These are phyloP conservation scores for Unio delphinus DNA, from an alignment of 2,888 invertebrate species.

Conservation along the genomic window DNA sequence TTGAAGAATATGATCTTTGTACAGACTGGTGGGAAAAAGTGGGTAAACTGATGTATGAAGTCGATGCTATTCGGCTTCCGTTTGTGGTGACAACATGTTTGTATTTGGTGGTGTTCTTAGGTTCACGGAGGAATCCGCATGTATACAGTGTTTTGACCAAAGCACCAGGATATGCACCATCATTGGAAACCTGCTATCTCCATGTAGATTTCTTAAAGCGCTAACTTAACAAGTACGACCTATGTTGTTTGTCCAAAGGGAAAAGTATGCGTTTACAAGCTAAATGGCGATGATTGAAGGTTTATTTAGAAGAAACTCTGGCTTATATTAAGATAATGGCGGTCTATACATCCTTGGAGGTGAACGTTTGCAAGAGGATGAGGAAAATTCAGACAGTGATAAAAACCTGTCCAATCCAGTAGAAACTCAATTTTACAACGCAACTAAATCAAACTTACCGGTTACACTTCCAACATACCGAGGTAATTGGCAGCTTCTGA, in stretches of 20 bases:
- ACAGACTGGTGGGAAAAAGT: constrained; percentile 30
- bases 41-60: constrained; percentile 30
- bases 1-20: constrained; percentile 38
- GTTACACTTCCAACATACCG: constrained; percentile 25
- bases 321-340: constrained; percentile 17
- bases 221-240: constrained; percentile 25
- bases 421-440: no score
- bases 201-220: constrained; percentile 27
- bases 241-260: constrained; percentile 30
- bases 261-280: constrained; percentile 28
- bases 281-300: constrained; percentile 15
- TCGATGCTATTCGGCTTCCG: constrained; percentile 34
- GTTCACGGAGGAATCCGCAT: constrained; percentile 27
- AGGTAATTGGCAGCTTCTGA: constrained; percentile 28
- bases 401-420: no score
- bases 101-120: constrained; percentile 43
- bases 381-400: not conserved
- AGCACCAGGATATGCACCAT: constrained; percentile 21
- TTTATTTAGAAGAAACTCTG: constrained; percentile 35
- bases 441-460: not conserved
- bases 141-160: constrained; percentile 41
- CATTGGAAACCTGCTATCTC: constrained; percentile 28
- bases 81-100: constrained; percentile 28
- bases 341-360: constrained; percentile 29
- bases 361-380: not conserved